Percentiles rank a stretch among this genome's conserved stretches.
phyloP scores from a whole-genome alignment of 2,113 vertebrate genomes.

The Naja naja region DNA sequence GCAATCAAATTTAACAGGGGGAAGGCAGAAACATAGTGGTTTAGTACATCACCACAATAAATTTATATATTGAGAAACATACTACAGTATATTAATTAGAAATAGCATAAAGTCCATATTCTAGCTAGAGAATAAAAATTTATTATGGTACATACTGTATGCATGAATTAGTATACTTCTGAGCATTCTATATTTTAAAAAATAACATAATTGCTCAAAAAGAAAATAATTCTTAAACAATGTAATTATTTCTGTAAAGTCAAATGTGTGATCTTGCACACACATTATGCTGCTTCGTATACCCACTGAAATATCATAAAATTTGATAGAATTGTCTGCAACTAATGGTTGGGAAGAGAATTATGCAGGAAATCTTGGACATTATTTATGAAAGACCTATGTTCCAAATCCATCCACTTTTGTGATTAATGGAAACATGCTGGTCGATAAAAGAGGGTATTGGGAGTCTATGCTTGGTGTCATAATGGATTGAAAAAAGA shows the following conservation, averaged over 20 bases:
- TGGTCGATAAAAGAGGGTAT: neutral
- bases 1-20: neutral
- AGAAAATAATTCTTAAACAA: neutral
- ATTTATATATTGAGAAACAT: neutral
- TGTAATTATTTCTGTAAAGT: neutral
- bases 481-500: neutral
- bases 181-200: neutral
- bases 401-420: neutral
- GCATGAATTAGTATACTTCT: neutral
- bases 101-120: neutral
- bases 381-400: neutral
- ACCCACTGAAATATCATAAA: neutral
- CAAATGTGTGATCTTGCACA: neutral
- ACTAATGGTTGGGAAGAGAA: constrained; percentile 26
- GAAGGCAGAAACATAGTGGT: neutral
- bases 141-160: neutral
- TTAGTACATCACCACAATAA: neutral
- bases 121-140: neutral
- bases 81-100: neutral
- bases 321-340: constrained; percentile 32
- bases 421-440: constrained; percentile 33
- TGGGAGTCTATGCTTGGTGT: neutral
- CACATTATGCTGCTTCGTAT: neutral
- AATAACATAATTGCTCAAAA: neutral
- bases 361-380: constrained; percentile 31